Conservation (phyloP, 2,888 invertebrate species). For the Dryadula phaetusa region DNA sequence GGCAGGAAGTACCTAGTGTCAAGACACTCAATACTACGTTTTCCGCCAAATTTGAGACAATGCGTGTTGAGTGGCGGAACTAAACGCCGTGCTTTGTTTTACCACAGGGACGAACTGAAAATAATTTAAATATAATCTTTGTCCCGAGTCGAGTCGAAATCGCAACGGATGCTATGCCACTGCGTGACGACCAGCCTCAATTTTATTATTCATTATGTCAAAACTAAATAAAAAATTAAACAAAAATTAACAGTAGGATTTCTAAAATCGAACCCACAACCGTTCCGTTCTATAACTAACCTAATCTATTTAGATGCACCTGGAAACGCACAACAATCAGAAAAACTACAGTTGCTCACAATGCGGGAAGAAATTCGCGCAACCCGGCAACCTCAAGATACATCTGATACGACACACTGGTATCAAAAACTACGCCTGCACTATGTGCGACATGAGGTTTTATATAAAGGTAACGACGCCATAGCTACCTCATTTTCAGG, state of each 20-base stretch:
- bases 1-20: no score
- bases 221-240: neutral
- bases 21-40: no score
- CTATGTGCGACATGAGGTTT: constrained; percentile 76
- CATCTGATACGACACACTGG: constrained; percentile 78
- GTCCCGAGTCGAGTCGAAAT: no score
- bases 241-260: neutral
- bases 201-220: no score
- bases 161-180: no score
- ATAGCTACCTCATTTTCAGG: no score
- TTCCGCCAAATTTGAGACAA: no score
- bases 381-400: constrained; percentile 75
- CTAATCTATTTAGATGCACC: constrained; percentile 83
- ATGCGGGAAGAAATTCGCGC: constrained; percentile 90
- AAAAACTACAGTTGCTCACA: constrained; percentile 88
- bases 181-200: no score
- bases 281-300: neutral
- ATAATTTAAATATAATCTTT: no score
- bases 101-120: no score
- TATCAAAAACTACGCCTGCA: constrained; percentile 76
- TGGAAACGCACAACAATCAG: constrained; percentile 86
- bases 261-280: neutral
- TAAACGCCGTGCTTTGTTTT: no score
- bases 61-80: no score
- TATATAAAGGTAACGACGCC: constrained; percentile 75